Percentiles rank a stretch among this genome's conserved stretches.
Evolutionary conservation across 1,140 invertebrate genomes (phyloP).

Genomic region (Neodiprion lecontei): DNA sequence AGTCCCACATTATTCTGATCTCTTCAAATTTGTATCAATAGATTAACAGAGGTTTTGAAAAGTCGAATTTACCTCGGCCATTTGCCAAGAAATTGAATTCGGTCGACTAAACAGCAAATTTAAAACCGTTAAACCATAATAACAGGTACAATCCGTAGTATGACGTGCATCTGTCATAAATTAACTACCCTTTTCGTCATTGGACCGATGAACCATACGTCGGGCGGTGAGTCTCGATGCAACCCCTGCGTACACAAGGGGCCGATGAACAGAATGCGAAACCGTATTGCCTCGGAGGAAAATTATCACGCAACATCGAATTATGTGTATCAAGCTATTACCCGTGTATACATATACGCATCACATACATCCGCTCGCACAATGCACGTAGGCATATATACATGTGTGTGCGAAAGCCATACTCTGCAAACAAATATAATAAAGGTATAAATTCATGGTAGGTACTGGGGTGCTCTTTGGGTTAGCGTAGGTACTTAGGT

Average conservation of each 20-base stretch:
- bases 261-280: slow-evolving; percentile 37
- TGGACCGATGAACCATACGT: slow-evolving; percentile 24
- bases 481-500: not conserved
- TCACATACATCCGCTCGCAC: no score
- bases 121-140: no score
- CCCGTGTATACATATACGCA: slow-evolving; percentile 24
- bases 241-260: slow-evolving; percentile 24
- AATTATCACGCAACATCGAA: slow-evolving; percentile 46
- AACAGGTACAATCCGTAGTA: no score
- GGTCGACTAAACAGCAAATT: no score
- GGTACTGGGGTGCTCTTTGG: not conserved
- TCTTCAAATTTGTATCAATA: no score
- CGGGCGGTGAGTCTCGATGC: slow-evolving; percentile 24
- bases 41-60: no score
- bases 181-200: slow-evolving; percentile 14
- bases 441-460: not conserved
- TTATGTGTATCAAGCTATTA: slow-evolving; percentile 32
- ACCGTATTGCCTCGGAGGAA: slow-evolving; percentile 43
- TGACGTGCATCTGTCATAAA: not conserved
- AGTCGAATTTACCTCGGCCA: no score
- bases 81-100: no score
- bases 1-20: no score
- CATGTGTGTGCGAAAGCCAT: no score
- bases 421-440: not conserved
- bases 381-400: no score